A percentile compares a stretch with the other conserved stretches of the same genome.
These are phyloP conservation scores for Urophycis tenuis DNA, from an alignment of 2,797 vertebrate species.

Conservation along the genomic window DNA sequence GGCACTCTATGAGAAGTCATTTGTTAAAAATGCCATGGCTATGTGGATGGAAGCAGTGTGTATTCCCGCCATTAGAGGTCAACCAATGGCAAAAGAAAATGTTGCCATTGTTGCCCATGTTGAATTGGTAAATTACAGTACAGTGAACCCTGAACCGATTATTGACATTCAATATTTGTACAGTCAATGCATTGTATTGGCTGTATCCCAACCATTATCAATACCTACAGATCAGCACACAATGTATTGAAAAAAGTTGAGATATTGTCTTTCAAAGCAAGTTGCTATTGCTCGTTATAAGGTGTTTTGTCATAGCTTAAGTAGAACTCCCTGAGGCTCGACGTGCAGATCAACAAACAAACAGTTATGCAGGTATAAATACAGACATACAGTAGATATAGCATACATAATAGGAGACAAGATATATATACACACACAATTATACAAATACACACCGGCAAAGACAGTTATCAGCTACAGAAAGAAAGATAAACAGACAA, in stretches of 20 bases:
- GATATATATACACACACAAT: not conserved
- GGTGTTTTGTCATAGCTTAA: not conserved
- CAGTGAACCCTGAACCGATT: not conserved
- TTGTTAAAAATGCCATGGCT: not conserved
- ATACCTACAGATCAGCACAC: not conserved
- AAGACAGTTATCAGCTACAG: not conserved
- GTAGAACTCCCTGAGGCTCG: not conserved
- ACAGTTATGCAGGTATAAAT: not conserved
- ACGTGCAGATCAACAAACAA: not conserved
- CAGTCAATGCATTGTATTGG: not conserved
- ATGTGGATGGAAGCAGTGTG: not conserved
- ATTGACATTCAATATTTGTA: not conserved
- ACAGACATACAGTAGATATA: too few relatives aligned
- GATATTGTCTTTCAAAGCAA: not conserved
- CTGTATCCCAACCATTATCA: not conserved
- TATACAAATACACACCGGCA: not conserved
- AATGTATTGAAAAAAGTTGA: not conserved
- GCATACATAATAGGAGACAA: not conserved
- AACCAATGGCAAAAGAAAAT: not conserved
- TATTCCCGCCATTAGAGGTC: not conserved
- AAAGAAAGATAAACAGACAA: not conserved
- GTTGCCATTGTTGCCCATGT: not conserved
- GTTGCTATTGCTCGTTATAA: not conserved
- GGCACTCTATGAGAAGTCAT: too few relatives aligned
- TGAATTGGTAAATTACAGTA: not conserved